These are phyloP conservation scores for Piaya cayana DNA, from an alignment of 2,113 vertebrate genomes.

Conservation along the genomic window DNA sequence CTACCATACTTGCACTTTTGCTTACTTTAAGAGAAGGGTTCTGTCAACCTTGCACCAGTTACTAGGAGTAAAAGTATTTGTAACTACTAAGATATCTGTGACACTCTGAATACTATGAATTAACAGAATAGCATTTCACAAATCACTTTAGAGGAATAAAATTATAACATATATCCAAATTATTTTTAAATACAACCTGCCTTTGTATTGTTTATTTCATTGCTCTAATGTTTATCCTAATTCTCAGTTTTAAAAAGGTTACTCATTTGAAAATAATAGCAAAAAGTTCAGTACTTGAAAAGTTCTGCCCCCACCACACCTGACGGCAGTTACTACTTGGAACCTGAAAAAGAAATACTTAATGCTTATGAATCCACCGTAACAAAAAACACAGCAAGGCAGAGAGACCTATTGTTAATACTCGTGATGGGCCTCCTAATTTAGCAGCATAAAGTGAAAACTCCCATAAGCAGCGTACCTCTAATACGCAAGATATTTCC, in stretches of 20 bases:
- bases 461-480: neutral
- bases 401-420: neutral
- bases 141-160: neutral
- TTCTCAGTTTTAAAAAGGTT: neutral
- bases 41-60: neutral
- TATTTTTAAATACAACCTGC: neutral
- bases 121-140: neutral
- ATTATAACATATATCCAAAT: neutral
- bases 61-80: neutral
- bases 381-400: neutral
- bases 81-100: neutral
- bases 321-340: neutral
- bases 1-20: neutral
- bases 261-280: neutral
- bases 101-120: neutral
- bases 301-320: neutral
- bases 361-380: neutral
- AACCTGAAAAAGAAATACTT: neutral
- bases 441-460: neutral
- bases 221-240: neutral
- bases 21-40: neutral
- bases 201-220: neutral
- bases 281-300: neutral
- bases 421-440: neutral
- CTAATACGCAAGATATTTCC: neutral